These are phyloP conservation scores for Heterodera filipjevi DNA, from an alignment of 2,888 invertebrate species.

Conservation along the genomic window DNA sequence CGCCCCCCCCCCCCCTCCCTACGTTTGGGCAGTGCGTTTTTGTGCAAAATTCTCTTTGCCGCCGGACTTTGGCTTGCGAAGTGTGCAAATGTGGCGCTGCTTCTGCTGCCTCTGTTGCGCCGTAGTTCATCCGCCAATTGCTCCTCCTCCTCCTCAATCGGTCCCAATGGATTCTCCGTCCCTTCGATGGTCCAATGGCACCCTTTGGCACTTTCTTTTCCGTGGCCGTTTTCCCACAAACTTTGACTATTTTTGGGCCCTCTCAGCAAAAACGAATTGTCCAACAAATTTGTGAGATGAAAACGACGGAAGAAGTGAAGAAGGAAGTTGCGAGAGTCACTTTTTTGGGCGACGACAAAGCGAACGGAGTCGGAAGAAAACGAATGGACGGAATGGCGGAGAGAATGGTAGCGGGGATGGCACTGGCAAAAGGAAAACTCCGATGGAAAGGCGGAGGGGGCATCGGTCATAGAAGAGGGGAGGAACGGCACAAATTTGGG, in stretches of 20 bases:
- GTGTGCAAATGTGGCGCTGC: neutral
- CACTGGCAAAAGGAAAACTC: neutral
- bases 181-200: neutral
- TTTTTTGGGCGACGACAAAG: neutral
- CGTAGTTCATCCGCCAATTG: neutral
- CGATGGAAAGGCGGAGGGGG: neutral
- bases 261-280: neutral
- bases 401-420: neutral
- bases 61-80: neutral
- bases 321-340: neutral
- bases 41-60: neutral
- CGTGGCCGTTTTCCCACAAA: neutral
- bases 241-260: neutral
- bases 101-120: neutral
- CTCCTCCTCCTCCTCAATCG: conserved; percentile 18
- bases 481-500: neutral
- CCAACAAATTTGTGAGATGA: neutral
- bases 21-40: neutral
- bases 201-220: neutral
- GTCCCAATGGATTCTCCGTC: conserved; percentile 14
- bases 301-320: neutral
- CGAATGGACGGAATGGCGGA: neutral
- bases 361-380: neutral
- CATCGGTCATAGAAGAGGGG: conserved; percentile 8
- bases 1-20: neutral